Evolutionary conservation across 37 sponge, comb jelly and placozoan genomes (phyloP).

Genomic region (Lycopodina hypogea): DNA sequence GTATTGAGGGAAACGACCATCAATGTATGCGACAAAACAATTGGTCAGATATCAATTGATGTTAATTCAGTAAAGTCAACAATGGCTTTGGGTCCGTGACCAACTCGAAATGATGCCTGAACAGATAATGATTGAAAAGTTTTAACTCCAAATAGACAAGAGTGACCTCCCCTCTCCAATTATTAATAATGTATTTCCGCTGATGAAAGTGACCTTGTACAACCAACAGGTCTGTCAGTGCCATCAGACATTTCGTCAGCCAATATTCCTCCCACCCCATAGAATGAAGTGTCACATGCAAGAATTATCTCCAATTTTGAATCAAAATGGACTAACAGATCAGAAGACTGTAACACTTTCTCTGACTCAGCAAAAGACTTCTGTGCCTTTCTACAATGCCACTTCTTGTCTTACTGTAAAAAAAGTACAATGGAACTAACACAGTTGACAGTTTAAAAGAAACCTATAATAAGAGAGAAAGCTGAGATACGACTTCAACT

Average conservation of each 20-base stretch:
- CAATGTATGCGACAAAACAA: conserved; percentile 16
- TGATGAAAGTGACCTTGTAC: background rate
- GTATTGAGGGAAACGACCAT: conserved; percentile 21
- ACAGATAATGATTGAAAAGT: conserved; percentile 1
- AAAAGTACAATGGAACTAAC: background rate
- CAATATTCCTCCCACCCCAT: conserved; percentile 14
- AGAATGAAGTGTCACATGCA: conserved; percentile 5
- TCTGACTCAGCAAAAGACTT: conserved; percentile 9
- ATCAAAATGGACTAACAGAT: conserved; percentile 25
- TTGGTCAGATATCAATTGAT: conserved; percentile 6
- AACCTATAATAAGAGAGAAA: conserved; percentile 16
- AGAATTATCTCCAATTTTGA: background rate
- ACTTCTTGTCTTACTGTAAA: background rate
- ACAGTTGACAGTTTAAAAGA: conserved; percentile 1
- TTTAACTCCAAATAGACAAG: conserved; percentile 19
- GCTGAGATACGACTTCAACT: conserved; percentile 19
- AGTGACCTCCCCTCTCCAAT: conserved; percentile 16
- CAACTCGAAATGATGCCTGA: conserved; percentile 17
- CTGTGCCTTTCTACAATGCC: conserved; percentile 17
- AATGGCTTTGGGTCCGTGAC: conserved; percentile 46
- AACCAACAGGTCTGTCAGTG: no score
- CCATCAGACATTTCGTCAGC: conserved; percentile 2
- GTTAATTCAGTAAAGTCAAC: conserved; percentile 7
- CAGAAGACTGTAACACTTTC: conserved; percentile 9
- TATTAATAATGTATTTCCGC: background rate